Evolutionary conservation across 2,113 vertebrate genomes (phyloP).

Genomic region (Tursiops truncatus): DNA sequence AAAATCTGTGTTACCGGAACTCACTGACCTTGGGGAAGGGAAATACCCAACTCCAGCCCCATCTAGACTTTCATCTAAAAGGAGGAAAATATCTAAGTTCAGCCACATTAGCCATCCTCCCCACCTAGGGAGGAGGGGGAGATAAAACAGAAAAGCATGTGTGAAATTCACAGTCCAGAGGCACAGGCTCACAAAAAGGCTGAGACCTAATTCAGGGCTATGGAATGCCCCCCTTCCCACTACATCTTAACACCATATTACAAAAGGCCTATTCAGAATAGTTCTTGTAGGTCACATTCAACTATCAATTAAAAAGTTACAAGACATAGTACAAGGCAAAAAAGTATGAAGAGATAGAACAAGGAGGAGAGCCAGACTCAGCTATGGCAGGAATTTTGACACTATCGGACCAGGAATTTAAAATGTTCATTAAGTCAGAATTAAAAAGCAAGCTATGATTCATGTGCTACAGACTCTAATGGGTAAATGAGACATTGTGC

Average conservation of each 20-base stretch:
- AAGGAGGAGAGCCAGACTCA: not conserved
- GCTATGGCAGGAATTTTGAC: not conserved
- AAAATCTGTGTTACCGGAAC: not conserved
- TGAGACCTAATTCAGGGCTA: not conserved
- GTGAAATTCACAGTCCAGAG: not conserved
- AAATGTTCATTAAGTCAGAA: not conserved
- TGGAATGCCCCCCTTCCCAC: not conserved
- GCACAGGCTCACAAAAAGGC: not conserved
- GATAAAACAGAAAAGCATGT: not conserved
- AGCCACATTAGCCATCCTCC: not conserved
- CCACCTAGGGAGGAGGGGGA: not conserved
- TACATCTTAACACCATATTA: not conserved
- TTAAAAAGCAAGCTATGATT: not conserved
- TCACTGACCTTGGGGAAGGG: not conserved
- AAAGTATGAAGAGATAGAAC: not conserved
- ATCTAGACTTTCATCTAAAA: not conserved
- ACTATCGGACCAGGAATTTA: not conserved
- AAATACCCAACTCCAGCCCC: not conserved
- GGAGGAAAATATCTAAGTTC: not conserved
- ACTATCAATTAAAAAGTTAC: not conserved
- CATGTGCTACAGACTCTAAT: not conserved
- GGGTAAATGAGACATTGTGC: too few species aligned
- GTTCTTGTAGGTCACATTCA: not conserved
- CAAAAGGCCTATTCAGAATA: not conserved
- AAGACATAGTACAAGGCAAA: not conserved